phyloP scores from a whole-genome alignment of 2,797 vertebrate species.

The Sylvilagus floridanus region DNA sequence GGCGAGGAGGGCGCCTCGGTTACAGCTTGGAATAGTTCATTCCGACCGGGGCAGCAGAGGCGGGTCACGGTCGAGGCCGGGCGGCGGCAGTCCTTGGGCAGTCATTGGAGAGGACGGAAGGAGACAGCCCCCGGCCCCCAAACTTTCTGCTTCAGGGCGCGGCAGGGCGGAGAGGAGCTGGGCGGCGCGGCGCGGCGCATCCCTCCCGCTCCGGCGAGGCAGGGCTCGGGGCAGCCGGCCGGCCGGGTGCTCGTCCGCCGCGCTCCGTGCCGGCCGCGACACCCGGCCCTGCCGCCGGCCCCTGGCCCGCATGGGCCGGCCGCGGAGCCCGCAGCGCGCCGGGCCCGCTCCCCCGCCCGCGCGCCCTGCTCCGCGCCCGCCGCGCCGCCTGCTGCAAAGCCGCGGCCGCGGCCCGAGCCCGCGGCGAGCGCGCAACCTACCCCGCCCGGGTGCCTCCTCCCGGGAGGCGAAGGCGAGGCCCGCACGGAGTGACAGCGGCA shows the following conservation, averaged over 20 bases:
- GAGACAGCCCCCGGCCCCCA: conserved; percentile 34
- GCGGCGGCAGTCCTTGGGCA: conserved; percentile 71
- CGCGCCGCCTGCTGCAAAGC: conserved; percentile 64
- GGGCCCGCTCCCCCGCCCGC: neutral
- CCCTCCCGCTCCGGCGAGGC: conserved; percentile 59
- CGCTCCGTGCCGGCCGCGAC: conserved; percentile 53
- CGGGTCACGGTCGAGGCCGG: conserved; percentile 74
- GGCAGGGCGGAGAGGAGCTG: conserved; percentile 21
- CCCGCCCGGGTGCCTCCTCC: conserved; percentile 81
- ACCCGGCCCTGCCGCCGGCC: conserved; percentile 55
- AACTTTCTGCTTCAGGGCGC: conserved; percentile 76
- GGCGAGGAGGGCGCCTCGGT: conserved; percentile 37
- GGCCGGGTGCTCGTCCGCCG: conserved; percentile 45
- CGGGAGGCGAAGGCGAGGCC: conserved; percentile 64
- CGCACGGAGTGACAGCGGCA: conserved; percentile 76
- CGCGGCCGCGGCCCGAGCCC: conserved; percentile 64
- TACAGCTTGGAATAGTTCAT: conserved; percentile 71
- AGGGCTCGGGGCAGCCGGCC: conserved; percentile 64
- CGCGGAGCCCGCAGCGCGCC: conserved; percentile 35
- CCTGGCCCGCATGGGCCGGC: conserved; percentile 48
- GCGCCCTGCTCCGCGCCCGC: neutral
- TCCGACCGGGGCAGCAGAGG: conserved; percentile 72
- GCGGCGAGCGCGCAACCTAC: conserved; percentile 77
- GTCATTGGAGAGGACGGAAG: conserved; percentile 58
- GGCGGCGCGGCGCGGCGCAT: conserved; percentile 43